Evolutionary conservation across 2,888 invertebrate species (phyloP).

Genomic region (Agriotes lineatus): DNA sequence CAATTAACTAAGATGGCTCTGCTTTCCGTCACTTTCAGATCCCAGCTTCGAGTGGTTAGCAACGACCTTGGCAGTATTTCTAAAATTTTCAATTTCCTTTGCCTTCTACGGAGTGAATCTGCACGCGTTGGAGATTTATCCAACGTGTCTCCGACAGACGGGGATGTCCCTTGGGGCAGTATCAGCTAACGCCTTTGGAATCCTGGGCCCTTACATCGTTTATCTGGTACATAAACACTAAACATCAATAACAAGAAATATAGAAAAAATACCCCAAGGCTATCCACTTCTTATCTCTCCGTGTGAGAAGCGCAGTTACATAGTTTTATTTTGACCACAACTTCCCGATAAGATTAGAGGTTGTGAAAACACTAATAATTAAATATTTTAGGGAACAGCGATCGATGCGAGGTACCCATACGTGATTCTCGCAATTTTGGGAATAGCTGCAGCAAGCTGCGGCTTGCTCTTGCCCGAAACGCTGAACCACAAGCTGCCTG

Average conservation of each 20-base stretch:
- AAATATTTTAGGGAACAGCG: conserved; percentile 60
- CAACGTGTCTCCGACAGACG: conserved; percentile 75
- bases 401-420: conserved; percentile 65
- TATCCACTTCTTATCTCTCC: neutral
- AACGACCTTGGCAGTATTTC: conserved; percentile 63
- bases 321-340: conserved; percentile 1
- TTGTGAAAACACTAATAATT: neutral
- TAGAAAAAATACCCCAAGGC: no score
- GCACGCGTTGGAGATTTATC: conserved; percentile 76
- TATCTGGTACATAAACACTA: no score
- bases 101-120: conserved; percentile 72
- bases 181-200: conserved; percentile 69
- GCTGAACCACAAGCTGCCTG: conserved; percentile 72
- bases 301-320: neutral
- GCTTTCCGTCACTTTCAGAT: no score
- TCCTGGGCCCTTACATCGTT: conserved; percentile 73
- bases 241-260: neutral
- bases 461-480: conserved; percentile 74
- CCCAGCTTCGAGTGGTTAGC: conserved; percentile 14
- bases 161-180: conserved; percentile 74
- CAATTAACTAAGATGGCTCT: no score
- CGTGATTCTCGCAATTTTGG: conserved; percentile 64
- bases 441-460: conserved; percentile 66
- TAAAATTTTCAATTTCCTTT: conserved; percentile 70
- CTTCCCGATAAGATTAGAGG: neutral